Base-by-base conservation (phyloP, 2,113 vertebrate genomes). In the Regulus satrapa region DNA sequence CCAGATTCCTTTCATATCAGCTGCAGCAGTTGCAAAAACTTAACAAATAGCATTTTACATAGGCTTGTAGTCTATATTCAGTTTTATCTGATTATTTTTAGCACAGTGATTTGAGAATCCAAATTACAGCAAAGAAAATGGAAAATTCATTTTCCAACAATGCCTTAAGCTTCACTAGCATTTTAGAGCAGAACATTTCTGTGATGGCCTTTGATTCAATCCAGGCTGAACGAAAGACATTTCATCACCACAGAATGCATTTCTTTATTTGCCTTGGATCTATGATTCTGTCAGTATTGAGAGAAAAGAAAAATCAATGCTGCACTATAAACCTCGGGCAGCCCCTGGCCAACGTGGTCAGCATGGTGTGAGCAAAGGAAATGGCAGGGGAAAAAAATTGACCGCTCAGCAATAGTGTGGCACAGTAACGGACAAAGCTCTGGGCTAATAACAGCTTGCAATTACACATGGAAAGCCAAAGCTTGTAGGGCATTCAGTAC, bases 241-340 rank as follows among this genome's bases (percentile, higher is more conserved):
- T 99, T 98, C 98, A 99, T 98, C 98, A 98, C 98, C 98, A 98
- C 98, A 98, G 99, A 99, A 99, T 99, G 98, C 98, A 99, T 98
- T 99, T 99, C 99, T 99, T 99, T 99, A 99, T 99, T 99, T 99
- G 98, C 98, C 98, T 99, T 98, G 98, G 99, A 98, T 99, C 98
- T 99, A 99, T 99, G 99, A 99, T 99, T 99, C 99, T 99, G 99
- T 99, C 99, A 99, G 98, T 98, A 99, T 99, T 98, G 98, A 98
- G 98, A 98, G 98, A 98, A 99, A 99, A 99, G 98, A 98, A 98
- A 99, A 99, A 99, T 99, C 98, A 99, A 99, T 99, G 98, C 97
- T 98, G 97, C 98, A 98, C 98, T 98, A 98, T 98, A 98, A 98
- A 98, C 98, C 98, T 98, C 92, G 93, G 98, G 97, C 98, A 91